Evolutionary conservation across 92 coral and sea anemone species (phyloP), one percentile per base, ranked within the genome.

Genomic region (Porites evermanni): DNA sequence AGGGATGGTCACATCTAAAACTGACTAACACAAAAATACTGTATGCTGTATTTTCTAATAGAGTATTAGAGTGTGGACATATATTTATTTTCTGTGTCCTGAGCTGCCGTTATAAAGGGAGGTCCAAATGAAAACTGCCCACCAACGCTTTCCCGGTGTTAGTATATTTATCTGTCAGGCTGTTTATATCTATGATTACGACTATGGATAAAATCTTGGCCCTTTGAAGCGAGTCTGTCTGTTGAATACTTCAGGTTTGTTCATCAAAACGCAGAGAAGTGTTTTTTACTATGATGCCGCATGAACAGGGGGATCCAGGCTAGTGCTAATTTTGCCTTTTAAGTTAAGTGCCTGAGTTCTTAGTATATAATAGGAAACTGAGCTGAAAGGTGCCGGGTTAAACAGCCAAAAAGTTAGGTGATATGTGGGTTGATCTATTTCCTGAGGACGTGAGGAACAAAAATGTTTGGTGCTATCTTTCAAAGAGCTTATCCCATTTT

Each of bases 351-450:
- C 47, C 14, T 63, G 47, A 38, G 47, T 38, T 38, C 47, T 38
- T 38, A 38, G 47, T 38, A 38, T 38, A 3, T 38, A 38, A 38
- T 38, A 38, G 47, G 47, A 38, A 38, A 38, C 47, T 3, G 47
- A 4, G 47, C 61, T 47, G 53, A 71, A 8, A 19, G 70, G 47
- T 38, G 47, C 47, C 47, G 47, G 73, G 87, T 63, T 74, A n/a
- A 11, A 50, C 4, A 50, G 20, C 53, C 23, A 73, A 75, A 74
- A 47, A 60, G 63, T 60, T 44, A 50, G 51, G 68, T 81, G 77
- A 81, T 70, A 76, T 81, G 69, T n/a, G 24, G 75, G 47, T 72
- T 10, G 11, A 71, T 56, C 44, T 24, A 81, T 58, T 81, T 81
- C 86, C 86, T 81, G 75, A 58, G 61, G 26, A 70, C 78, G 75